These are phyloP conservation scores for Agrypnus murinus DNA, from an alignment of 2,888 invertebrate species.

Conservation along the genomic window DNA sequence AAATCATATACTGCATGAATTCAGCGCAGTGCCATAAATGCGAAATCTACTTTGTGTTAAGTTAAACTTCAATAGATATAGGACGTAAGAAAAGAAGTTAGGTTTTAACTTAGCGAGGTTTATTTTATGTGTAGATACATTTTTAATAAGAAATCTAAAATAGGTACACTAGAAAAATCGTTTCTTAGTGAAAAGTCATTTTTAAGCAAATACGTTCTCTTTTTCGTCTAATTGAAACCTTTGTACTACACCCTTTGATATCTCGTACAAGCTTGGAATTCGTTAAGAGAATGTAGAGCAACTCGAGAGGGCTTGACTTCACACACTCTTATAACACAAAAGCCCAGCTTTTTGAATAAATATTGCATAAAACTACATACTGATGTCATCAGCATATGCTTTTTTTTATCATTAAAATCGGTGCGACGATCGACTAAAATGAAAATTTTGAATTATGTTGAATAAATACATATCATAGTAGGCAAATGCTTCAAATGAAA, in stretches of 20 bases:
- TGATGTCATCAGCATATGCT: background rate
- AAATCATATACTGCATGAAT: constrained; percentile 27
- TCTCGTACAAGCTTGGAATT: constrained; percentile 38
- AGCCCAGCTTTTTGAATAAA: constrained; percentile 28
- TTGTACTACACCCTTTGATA: constrained; percentile 36
- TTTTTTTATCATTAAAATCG: background rate
- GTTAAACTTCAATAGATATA: no score
- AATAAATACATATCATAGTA: no score
- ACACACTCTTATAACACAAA: constrained; percentile 34
- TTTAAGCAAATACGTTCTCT: background rate
- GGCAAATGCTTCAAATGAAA: no score
- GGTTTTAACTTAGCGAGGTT: no score
- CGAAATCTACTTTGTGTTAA: background rate
- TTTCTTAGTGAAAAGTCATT: no score
- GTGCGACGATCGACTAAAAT: background rate
- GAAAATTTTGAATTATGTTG: background rate
- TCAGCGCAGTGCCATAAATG: constrained; percentile 15
- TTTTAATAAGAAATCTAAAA: no score
- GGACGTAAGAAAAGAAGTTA: no score
- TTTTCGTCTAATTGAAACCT: constrained; percentile 31
- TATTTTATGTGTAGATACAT: no score
- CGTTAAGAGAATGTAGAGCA: constrained; percentile 44
- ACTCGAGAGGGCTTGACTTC: constrained; percentile 38
- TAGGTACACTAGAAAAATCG: no score
- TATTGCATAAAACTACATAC: constrained; percentile 22